Base-by-base conservation (phyloP, 2,113 vertebrate genomes). In the Jaculus jaculus region DNA sequence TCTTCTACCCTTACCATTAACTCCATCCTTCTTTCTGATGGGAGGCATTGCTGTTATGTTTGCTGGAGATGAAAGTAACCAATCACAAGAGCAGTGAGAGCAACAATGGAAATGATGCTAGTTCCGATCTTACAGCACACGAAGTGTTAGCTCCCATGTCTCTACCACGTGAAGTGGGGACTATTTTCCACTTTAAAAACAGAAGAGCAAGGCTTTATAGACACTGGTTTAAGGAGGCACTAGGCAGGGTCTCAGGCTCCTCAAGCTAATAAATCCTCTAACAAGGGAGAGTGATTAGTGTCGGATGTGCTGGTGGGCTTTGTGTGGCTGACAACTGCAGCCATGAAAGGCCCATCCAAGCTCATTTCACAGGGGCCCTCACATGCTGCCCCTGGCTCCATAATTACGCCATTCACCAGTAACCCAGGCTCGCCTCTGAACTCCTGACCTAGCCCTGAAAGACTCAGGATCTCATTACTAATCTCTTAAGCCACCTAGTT, bases 381-480 rank as follows among this genome's bases (percentile, higher is more conserved):
- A 11, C 79, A 92, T 92, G 87, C 93, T 65, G 82, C 84, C 87
- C 91, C 68, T 1, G 39, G 71, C 90, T 86, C 92, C 26, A 75
- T 94, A 95, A 97, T 97, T 94, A 92, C 93, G 88, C 95, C 96
- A 96, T 96, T 97, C 94, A 84, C 93, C 63, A 88, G 92, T 89
- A 90, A 93, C 92, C 93, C 94, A 63, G 89, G 75, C 84, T 87
- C 2, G 84, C 93, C 92, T 95, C 94, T 97, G 96, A 95, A 96
- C 96, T 96, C 95, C 94, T 95, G 96, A 97, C 96, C 97, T 87
- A 92, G 97, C 89, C 37, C 37, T 96, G 96, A 97, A 97, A 97
- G 95, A 95, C 90, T 92, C n/a, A 78, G 92, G 95, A 96, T 96
- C 96, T 97, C 96, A 96, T 97, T 97, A 97, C 96, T 96, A 97